Evolutionary conservation across 2,797 vertebrate species (phyloP), one percentile per base, ranked within the genome.

Genomic region (Microctenopoma lineatum): DNA sequence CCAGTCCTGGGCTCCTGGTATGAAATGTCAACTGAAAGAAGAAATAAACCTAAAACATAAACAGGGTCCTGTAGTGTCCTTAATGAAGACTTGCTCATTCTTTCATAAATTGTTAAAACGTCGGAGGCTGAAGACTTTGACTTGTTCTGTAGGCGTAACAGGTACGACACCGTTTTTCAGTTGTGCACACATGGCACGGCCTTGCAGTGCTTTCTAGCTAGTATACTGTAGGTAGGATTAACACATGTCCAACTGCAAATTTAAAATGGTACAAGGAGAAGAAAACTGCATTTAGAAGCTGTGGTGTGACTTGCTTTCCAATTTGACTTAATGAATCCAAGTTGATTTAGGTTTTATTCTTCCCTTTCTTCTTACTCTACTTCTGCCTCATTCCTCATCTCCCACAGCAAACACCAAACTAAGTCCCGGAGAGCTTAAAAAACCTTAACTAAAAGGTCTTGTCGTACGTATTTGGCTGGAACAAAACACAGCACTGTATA

Each of bases 211-310:
- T 57, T 62, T 60, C 41, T 21, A 59, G 52, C 72, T 32, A 21
- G 32, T 69, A 44, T 66, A 51, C 21, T 63, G 48, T 6, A 47
- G 25, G 44, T 67, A 63, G 58, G 51, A 50, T 59, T 46, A 71
- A 78, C 69, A 29, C 56, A 72, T 47, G 48, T 61, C 79, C 64
- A 69, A 70, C 45, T 82, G 80, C 81, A 83, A 68, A 80, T 52
- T 61, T 76, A 13, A 69, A 27, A 39, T 2, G 10, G 32, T 21
- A 51, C 21, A 12, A 62, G 4, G 4, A 50, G 56, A 54, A 3
- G 3, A 39, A 18, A 27, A 21, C 54, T 80, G 64, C 77, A 56
- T 66, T 48, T 21, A 26, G 7, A 59, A 73, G 46, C 44, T 48
- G 29, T n/a, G 32, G 45, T 34, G 13, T 0, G 11, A 16, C 13